A percentile compares a stretch with the other conserved stretches of the same genome.
Conservation (phyloP, 53 echinoderm and acorn worm species). For the Arbacia lixula region DNA sequence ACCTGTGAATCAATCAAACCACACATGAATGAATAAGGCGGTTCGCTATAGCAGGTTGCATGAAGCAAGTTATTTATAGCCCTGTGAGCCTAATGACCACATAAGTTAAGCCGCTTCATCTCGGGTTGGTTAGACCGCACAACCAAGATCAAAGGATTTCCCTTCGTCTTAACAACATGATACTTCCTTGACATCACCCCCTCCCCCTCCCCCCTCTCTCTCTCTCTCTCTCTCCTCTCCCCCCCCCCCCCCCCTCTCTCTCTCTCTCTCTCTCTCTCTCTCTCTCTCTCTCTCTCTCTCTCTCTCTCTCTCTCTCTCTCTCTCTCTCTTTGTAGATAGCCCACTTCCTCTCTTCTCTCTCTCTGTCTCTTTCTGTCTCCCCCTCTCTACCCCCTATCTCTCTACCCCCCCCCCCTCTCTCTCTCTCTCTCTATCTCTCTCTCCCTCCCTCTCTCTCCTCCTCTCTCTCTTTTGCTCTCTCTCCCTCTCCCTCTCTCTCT, state of each 20-base stretch:
- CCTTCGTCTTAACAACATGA: no score
- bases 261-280: background rate
- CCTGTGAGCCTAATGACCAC: no score
- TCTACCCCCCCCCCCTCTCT: background rate
- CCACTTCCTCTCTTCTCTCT: background rate
- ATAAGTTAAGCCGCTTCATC: no score
- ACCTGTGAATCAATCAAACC: no score
- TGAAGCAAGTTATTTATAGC: no score
- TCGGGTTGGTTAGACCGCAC: no score
- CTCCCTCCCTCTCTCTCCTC: background rate
- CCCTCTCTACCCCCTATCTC: background rate
- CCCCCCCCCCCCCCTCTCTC: background rate
- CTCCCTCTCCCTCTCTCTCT: background rate
- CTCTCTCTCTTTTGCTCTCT: background rate
- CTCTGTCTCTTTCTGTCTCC: background rate
- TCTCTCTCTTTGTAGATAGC: background rate
- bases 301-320: background rate
- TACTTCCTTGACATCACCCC: no score
- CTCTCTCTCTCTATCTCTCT: background rate
- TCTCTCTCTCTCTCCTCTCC: background rate
- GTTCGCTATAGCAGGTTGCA: no score
- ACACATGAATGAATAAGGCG: no score
- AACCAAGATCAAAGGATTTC: no score
- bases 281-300: background rate
- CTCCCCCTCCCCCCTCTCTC: background rate